phyloP scores from a whole-genome alignment of 2,888 invertebrate species.

The Cryptosula pallasiana region DNA sequence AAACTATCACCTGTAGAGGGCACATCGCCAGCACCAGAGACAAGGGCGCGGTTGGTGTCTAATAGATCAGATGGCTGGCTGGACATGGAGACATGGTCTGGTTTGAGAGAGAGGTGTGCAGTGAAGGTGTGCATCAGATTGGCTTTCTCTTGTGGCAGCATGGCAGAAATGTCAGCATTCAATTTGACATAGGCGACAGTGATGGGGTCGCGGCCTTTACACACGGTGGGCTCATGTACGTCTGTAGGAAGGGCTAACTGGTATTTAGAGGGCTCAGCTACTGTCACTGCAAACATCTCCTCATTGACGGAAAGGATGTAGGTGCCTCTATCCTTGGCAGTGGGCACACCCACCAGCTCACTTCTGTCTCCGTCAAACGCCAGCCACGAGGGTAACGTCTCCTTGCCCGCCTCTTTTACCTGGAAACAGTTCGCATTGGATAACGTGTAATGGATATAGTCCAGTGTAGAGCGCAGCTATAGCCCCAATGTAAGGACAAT shows the following conservation, averaged over 20 bases:
- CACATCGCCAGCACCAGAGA: neutral
- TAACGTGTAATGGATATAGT: too few relatives aligned
- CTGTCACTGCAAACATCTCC: constrained; percentile 13
- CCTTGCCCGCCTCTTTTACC: neutral
- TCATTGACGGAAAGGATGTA: constrained; percentile 9
- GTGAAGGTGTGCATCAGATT: neutral
- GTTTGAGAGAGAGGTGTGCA: constrained; percentile 4
- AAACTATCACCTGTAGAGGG: neutral
- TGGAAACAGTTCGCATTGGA: neutral
- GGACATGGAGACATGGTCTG: neutral
- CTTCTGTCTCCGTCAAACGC: neutral
- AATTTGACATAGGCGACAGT: neutral
- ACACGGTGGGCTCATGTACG: neutral
- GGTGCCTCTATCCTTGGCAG: neutral
- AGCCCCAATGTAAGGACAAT: too few relatives aligned
- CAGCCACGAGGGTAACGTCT: neutral
- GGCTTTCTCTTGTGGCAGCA: neutral
- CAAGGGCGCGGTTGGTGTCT: neutral
- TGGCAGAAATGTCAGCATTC: neutral
- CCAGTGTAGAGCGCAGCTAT: too few relatives aligned
- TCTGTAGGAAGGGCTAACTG: neutral
- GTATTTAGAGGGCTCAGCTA: neutral
- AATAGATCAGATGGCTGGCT: neutral
- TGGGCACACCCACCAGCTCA: neutral
- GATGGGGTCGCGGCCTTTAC: constrained; percentile 11